Evolutionary conservation across 2,888 invertebrate species (phyloP).

Genomic region (Lasius fuliginosus): DNA sequence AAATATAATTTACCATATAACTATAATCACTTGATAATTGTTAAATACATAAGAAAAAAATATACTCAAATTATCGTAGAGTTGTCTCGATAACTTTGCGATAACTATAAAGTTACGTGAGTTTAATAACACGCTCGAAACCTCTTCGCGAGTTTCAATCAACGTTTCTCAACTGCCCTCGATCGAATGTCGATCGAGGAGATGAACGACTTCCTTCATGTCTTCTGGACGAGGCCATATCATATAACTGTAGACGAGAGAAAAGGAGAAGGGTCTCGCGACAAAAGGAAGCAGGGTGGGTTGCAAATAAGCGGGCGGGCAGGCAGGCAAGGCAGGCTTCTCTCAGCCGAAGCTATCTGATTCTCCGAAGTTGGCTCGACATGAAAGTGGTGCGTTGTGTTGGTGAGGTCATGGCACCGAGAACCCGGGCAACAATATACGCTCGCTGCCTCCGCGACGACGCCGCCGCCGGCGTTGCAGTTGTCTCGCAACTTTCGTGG

Average conservation of each 20-base stretch:
- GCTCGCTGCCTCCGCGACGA: not conserved
- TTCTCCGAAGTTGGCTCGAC: conserved; percentile 59
- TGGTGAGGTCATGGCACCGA: conserved; percentile 68
- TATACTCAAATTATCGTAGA: not conserved
- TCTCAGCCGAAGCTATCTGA: conserved; percentile 47
- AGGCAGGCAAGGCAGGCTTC: not conserved
- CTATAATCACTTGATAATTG: not conserved
- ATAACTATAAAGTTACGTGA: not conserved
- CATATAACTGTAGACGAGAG: not conserved
- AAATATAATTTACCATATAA: not conserved
- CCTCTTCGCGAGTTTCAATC: not conserved
- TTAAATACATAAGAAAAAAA: not conserved
- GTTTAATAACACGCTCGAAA: not conserved
- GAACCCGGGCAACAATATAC: conserved; percentile 56
- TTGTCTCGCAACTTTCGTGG: conserved; percentile 71
- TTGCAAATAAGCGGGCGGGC: not conserved
- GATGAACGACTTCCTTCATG: conserved; percentile 36
- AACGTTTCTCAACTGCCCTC: not conserved
- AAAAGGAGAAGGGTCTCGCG: conserved; percentile 22
- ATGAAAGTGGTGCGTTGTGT: conserved; percentile 54
- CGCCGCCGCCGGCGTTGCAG: conserved; percentile 49
- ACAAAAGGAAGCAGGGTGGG: not conserved
- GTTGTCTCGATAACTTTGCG: not conserved
- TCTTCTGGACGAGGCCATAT: not conserved
- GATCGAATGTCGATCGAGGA: conserved; percentile 17